A percentile compares a stretch with the other conserved stretches of the same genome.
Evolutionary conservation across 2,888 invertebrate genomes (phyloP).

Genomic region (Oxycera nigricornis): DNA sequence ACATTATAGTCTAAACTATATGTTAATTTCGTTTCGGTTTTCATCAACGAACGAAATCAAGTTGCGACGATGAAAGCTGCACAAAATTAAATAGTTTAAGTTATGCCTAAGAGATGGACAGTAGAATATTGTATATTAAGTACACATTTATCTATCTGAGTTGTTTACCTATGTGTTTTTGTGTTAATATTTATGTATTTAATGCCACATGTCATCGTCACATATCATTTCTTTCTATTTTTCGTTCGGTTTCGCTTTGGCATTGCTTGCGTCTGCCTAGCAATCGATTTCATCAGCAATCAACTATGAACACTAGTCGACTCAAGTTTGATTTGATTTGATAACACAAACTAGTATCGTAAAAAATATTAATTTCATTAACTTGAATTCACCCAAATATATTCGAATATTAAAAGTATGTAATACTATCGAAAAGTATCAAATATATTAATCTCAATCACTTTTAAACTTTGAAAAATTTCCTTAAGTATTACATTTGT

Average conservation of each 20-base stretch:
- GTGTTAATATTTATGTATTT: neutral
- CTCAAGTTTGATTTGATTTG: neutral
- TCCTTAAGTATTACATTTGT: neutral
- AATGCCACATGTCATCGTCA: no score
- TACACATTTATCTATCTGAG: constrained; percentile 1
- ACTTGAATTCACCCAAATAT: neutral
- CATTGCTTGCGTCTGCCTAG: no score
- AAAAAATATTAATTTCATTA: neutral
- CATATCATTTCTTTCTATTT: no score
- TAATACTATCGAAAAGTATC: constrained; percentile 38
- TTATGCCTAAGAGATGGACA: neutral
- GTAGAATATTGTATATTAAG: constrained; percentile 30
- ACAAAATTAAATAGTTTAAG: constrained; percentile 20
- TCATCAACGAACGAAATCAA: neutral
- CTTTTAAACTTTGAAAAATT: neutral
- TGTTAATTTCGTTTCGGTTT: neutral
- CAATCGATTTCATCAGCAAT: no score
- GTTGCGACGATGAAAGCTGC: constrained; percentile 20
- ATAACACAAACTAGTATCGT: neutral
- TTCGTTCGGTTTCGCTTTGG: no score
- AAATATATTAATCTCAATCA: constrained; percentile 11
- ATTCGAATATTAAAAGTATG: constrained; percentile 13
- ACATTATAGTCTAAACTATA: no score
- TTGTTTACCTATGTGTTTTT: neutral
- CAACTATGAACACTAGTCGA: constrained; percentile 10